Base-by-base conservation (phyloP, 2,797 vertebrate genomes). In the Xenentodon cancila region DNA sequence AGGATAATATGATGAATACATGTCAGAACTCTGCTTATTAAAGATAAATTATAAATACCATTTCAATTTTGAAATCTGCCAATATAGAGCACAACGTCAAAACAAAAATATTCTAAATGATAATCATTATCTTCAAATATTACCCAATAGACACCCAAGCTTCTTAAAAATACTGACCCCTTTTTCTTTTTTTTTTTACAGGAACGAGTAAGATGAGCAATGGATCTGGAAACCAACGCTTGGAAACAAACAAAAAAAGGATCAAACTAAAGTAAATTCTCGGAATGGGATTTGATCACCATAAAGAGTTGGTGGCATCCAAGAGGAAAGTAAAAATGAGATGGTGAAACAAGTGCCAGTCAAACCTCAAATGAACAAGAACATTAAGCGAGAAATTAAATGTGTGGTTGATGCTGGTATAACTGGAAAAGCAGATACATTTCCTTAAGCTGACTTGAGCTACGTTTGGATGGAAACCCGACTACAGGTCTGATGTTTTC, bases 401-500 rank as follows among this genome's bases (percentile, higher is more conserved):
- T 43, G 8, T 55, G 19, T 40, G 18, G 20, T 34, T 40, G 37
- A 30, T 20, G 9, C 50, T 60, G n/a, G 45, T 20, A 34, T 46
- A 52, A 52, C 44, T 27, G 2, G 54, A 64, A 58, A 53, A 59
- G 32, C 21, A 68, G 44, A 66, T 51, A 56, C 19, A 46, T 59
- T 64, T 77, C 51, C 22, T 53, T 71, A 50, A 27, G 21, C 37
- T 58, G 34, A 57, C 50, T 52, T 37, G 57, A 53, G 48, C 49
- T 53, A 22, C 46, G 44, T 64, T 64, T 59, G 22, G 40, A 52
- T 49, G 47, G 44, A 56, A 70, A 61, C 32, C 45, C 49, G 46
- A 57, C 44, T 40, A 37, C 52, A 8, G 48, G 64, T 70, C 56
- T 57, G 53, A 75, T 61, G 57, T 21, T 57, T 75, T 61, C 57